phyloP scores from a whole-genome alignment of 2,888 invertebrate genomes.

The Volucella zonaria region DNA sequence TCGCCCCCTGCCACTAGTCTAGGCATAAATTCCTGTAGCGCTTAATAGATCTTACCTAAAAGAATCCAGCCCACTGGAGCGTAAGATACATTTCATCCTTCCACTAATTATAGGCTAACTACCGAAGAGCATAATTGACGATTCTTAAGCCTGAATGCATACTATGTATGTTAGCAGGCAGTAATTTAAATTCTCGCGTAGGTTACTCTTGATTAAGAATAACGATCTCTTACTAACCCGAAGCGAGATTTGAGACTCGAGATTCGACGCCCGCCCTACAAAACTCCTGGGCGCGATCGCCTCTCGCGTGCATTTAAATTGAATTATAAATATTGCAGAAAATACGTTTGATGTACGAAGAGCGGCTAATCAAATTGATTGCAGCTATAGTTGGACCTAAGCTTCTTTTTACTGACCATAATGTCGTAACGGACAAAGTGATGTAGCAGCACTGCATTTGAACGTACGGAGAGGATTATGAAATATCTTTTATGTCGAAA shows the following conservation, averaged over 20 bases:
- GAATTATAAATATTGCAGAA: conserved; percentile 45
- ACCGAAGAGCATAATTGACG: conserved; percentile 35
- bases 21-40: conserved; percentile 30
- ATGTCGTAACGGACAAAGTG: conserved; percentile 33
- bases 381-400: conserved; percentile 29
- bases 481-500: too few relatives aligned
- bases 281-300: conserved; percentile 18
- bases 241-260: conserved; percentile 1
- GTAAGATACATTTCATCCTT: conserved; percentile 44
- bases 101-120: conserved; percentile 53
- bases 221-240: conserved; percentile 23
- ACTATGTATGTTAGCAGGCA: conserved; percentile 1
- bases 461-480: neutral
- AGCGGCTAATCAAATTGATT: conserved; percentile 44
- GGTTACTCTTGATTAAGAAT: conserved; percentile 2
- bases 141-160: conserved; percentile 27
- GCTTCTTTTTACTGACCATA: conserved; percentile 35
- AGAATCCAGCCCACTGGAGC: conserved; percentile 16
- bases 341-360: conserved; percentile 26
- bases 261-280: conserved; percentile 28
- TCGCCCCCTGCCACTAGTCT: conserved; percentile 27
- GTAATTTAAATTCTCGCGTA: conserved; percentile 48
- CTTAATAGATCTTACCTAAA: conserved; percentile 12
- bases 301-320: conserved; percentile 31
- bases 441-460: conserved; percentile 30